A percentile compares a stretch with the other conserved stretches of the same genome.
phyloP scores from a whole-genome alignment of 2,113 vertebrate genomes.

The Nerophis lumbriciformis region DNA sequence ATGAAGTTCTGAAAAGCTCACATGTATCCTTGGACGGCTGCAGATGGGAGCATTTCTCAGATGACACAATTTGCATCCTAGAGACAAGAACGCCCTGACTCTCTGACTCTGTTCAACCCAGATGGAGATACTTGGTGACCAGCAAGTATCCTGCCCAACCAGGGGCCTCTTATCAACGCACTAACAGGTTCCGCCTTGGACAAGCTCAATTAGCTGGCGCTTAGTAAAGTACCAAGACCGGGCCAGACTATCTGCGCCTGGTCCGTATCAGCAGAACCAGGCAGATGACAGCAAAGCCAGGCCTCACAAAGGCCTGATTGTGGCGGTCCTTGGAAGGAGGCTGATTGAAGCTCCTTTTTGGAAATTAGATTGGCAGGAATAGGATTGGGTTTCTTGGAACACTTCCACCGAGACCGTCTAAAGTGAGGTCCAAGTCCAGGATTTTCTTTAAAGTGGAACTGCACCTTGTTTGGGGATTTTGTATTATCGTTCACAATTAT shows the following conservation, averaged over 20 bases:
- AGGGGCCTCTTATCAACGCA: slow-evolving; percentile 65
- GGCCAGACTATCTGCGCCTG: slow-evolving; percentile 56
- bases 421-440: too few relatives aligned
- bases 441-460: too few relatives aligned
- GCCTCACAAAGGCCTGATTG: slow-evolving; percentile 66
- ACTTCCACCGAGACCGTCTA: slow-evolving; percentile 20
- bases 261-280: slow-evolving; percentile 66
- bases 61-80: slow-evolving; percentile 26
- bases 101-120: neutral
- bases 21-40: slow-evolving; percentile 20
- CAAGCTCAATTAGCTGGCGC: slow-evolving; percentile 72
- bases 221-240: slow-evolving; percentile 55
- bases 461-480: too few relatives aligned
- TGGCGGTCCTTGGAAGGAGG: slow-evolving; percentile 40
- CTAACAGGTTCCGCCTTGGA: slow-evolving; percentile 63
- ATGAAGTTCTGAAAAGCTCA: slow-evolving; percentile 22
- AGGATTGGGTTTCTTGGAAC: slow-evolving; percentile 39
- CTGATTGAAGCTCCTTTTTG: slow-evolving; percentile 19
- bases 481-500: too few relatives aligned
- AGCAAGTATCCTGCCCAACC: slow-evolving; percentile 14
- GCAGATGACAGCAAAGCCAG: slow-evolving; percentile 61
- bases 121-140: neutral
- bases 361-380: slow-evolving; percentile 45
- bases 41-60: slow-evolving; percentile 25
- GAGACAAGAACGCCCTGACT: slow-evolving; percentile 6